Conservation (phyloP, 30 jellyfish, hydroid and myxozoan genomes). For the Pelagia noctiluca region DNA sequence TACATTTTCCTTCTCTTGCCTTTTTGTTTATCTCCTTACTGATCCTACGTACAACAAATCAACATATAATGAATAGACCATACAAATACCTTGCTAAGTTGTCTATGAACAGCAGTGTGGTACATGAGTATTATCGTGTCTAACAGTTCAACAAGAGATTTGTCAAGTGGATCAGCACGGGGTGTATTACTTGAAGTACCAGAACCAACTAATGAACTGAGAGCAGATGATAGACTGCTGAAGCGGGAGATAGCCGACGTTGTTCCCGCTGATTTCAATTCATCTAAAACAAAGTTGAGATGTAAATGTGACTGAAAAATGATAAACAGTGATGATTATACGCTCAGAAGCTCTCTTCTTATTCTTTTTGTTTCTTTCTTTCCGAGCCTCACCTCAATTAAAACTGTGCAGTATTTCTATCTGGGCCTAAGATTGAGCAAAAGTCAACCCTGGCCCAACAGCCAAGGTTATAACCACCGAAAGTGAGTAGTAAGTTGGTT, state of each 20-base stretch:
- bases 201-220: slow-evolving; percentile 74
- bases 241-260: slow-evolving; percentile 85
- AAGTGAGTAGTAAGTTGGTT: too few relatives aligned
- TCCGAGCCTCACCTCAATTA: too few relatives aligned
- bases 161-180: slow-evolving; percentile 65
- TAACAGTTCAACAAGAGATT: slow-evolving; percentile 82
- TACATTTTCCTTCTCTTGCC: too few relatives aligned
- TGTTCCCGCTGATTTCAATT: slow-evolving; percentile 74
- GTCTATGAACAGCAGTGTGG: slow-evolving; percentile 92
- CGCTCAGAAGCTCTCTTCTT: not conserved
- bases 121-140: slow-evolving; percentile 87
- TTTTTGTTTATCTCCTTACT: too few relatives aligned
- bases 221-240: slow-evolving; percentile 63
- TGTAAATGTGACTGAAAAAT: too few relatives aligned
- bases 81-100: slow-evolving; percentile 92
- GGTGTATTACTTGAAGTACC: slow-evolving; percentile 59
- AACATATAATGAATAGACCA: too few relatives aligned
- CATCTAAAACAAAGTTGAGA: slow-evolving; percentile 63
- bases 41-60: too few relatives aligned
- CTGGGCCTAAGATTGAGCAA: too few relatives aligned
- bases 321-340: not conserved
- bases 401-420: too few relatives aligned
- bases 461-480: too few relatives aligned
- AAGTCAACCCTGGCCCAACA: too few relatives aligned
- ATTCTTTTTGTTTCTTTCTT: too few relatives aligned